Percentiles rank a stretch among this genome's conserved stretches.
These are phyloP conservation scores for Arion vulgaris DNA, from an alignment of 1,140 invertebrate species.

Conservation along the genomic window DNA sequence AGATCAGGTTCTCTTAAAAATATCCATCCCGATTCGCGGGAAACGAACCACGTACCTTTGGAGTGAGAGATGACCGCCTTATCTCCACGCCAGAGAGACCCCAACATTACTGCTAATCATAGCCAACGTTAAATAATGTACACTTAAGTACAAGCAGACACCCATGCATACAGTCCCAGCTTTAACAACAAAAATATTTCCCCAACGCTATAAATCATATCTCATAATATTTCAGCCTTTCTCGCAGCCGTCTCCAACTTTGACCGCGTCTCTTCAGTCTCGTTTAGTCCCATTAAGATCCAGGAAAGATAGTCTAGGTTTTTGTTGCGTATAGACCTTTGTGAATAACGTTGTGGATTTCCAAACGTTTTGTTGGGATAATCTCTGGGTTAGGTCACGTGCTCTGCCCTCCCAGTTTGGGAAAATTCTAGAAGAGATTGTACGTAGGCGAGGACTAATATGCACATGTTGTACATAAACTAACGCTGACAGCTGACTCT, in stretches of 20 bases:
- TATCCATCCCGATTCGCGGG: too few relatives aligned
- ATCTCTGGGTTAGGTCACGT: background rate
- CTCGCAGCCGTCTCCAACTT: background rate
- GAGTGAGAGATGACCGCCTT: too few relatives aligned
- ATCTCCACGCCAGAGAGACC: too few relatives aligned
- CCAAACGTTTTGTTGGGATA: background rate
- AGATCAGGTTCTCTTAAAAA: too few relatives aligned
- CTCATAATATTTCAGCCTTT: slow-evolving; percentile 3
- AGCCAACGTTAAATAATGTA: background rate
- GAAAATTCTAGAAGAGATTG: background rate
- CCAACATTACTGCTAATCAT: background rate
- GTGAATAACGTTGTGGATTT: background rate
- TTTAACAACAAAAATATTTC: too few relatives aligned
- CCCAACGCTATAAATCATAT: slow-evolving; percentile 4
- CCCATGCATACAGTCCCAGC: too few relatives aligned
- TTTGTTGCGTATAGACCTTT: background rate
- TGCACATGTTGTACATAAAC: background rate
- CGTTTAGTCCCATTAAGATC: background rate
- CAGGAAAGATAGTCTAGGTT: background rate
- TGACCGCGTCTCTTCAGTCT: background rate
- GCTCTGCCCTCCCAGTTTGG: background rate
- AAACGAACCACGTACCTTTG: too few relatives aligned
- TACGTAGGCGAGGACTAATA: background rate
- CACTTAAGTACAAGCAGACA: background rate
- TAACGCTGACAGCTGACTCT: background rate